Evolutionary conservation across 2,797 vertebrate genomes (phyloP).

Genomic region (Hybognathus amarus): DNA sequence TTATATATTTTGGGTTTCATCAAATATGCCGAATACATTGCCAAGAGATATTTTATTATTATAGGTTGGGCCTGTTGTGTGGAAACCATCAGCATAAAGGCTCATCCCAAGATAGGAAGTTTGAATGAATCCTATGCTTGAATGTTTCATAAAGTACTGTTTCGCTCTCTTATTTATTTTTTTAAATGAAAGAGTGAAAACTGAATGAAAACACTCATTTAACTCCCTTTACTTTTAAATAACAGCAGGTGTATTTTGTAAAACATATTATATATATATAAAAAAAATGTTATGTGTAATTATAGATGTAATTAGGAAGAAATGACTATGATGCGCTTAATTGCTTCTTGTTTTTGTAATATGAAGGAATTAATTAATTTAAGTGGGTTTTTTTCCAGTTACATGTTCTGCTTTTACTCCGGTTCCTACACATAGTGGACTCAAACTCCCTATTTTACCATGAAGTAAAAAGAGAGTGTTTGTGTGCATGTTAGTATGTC

Average conservation of each 20-base stretch:
- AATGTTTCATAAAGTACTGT: background rate
- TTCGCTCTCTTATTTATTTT: background rate
- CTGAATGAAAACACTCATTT: background rate
- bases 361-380: background rate
- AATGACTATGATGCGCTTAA: slow-evolving; percentile 11
- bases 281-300: background rate
- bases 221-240: slow-evolving; percentile 8
- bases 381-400: slow-evolving; percentile 1
- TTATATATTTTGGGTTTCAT: background rate
- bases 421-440: background rate
- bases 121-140: slow-evolving; percentile 9
- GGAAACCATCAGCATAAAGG: background rate
- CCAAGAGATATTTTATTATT: background rate
- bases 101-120: background rate
- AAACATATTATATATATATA: slow-evolving; percentile 21
- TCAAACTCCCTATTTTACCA: background rate
- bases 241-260: slow-evolving; percentile 27
- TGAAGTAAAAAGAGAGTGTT: slow-evolving; percentile 16
- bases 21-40: background rate
- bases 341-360: slow-evolving; percentile 23
- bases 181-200: background rate
- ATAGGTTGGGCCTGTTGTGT: background rate
- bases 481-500: slow-evolving; percentile 17
- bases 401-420: background rate
- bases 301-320: slow-evolving; percentile 14